Evolutionary conservation across 1,140 invertebrate genomes (phyloP), one percentile per base, ranked within the genome.

Genomic region (Drosophila arawakana): DNA sequence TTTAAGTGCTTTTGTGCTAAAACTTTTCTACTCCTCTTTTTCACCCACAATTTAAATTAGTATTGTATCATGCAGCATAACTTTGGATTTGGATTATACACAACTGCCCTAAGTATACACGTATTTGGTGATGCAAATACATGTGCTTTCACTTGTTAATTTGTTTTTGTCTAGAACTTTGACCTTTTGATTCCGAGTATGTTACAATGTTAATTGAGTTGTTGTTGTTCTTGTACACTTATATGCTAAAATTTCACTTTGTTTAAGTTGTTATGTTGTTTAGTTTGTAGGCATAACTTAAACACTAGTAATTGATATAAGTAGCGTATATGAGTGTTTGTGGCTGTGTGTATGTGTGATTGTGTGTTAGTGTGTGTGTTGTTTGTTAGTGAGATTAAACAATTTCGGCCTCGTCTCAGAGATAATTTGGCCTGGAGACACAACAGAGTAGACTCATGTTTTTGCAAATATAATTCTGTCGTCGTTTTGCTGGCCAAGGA

Each of bases 381-480:
- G 39, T 52, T 21, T 34, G 55, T 43, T 25, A 15, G 44, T 7
- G 30, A 55, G 61, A 71, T 76, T 90, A 90, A 70, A 90, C 86
- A 65, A 68, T 80, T 21, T 90, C 86, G 41, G 69, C 72, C 81
- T 90, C 69, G 43, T 92, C 88, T 95, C 94, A 95, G 91, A 95
- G 94, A 92, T 95, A 95, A 92, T 94, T 95, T 4, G 94, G 94
- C 72, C 94, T 92, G 15, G 94, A 94, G 85, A 95, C 93, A 83
- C 94, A 95, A 92, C 94, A 95, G n/a, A 95, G 93, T n/a, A 95
- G 93, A 65, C 94, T 94, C 94, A 95, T 95, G 88, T 94, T 94
- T 92, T 95, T 95, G 93, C 94, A 95, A 72, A 95, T 91, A 9
- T 94, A 95, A 80, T 94, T 94, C 90, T 94, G 93, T 70, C 94